These are phyloP conservation scores for Manduca sexta DNA, from an alignment of 1,140 invertebrate species.

Conservation along the genomic window DNA sequence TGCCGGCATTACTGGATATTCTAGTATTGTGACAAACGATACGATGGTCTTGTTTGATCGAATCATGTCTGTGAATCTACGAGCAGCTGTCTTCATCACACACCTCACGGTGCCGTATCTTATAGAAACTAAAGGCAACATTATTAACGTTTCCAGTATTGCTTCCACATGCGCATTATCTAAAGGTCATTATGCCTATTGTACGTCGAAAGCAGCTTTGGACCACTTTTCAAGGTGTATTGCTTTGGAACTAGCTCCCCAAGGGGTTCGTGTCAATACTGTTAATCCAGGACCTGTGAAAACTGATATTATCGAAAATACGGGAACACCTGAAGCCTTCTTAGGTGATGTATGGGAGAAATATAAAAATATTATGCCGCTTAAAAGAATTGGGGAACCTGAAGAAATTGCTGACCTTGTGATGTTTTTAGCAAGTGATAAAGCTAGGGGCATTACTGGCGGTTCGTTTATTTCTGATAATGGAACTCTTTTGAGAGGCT, in stretches of 20 bases:
- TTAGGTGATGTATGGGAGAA: too few relatives aligned
- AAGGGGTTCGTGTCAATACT: neutral
- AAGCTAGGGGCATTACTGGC: neutral
- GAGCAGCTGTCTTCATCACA: slow-evolving; percentile 9
- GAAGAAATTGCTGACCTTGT: neutral
- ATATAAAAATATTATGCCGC: neutral
- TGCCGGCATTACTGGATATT: slow-evolving; percentile 77
- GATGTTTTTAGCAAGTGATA: neutral
- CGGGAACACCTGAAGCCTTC: neutral
- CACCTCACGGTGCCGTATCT: slow-evolving; percentile 1
- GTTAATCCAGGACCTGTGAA: neutral
- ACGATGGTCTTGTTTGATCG: slow-evolving; percentile 79
- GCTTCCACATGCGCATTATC: slow-evolving; percentile 38
- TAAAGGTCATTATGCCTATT: slow-evolving; percentile 51
- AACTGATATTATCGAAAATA: neutral
- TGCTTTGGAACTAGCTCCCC: neutral
- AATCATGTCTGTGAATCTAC: slow-evolving; percentile 74
- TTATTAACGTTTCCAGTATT: slow-evolving; percentile 82
- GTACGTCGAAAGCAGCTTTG: neutral
- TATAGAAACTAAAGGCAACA: slow-evolving; percentile 2
- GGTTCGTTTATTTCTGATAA: too few relatives aligned
- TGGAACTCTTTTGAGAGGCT: too few relatives aligned
- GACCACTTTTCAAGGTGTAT: neutral
- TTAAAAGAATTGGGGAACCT: neutral
- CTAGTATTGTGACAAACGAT: slow-evolving; percentile 79